Conservation (phyloP, 2,888 invertebrate genomes). For the Andrena praecox region DNA sequence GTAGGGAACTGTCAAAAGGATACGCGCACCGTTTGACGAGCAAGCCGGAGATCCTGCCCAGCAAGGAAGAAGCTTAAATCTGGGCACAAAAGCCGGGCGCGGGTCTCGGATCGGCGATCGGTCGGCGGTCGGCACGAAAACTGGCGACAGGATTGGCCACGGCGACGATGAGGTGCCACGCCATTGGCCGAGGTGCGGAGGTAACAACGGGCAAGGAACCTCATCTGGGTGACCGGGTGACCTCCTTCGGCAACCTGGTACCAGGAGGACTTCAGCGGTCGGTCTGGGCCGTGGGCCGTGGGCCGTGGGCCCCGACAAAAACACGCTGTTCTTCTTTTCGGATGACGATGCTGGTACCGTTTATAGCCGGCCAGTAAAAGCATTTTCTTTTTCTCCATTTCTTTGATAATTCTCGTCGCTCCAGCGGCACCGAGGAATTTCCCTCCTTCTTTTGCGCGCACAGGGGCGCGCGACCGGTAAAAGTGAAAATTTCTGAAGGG, state of each 20-base stretch:
- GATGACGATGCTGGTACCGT: slow-evolving; percentile 18
- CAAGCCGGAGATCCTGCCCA: slow-evolving; percentile 79
- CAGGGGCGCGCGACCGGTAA: slow-evolving; percentile 8
- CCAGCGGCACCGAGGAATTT: background rate
- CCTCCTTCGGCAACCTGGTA: slow-evolving; percentile 79
- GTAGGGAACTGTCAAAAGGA: slow-evolving; percentile 59
- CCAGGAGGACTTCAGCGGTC: slow-evolving; percentile 66
- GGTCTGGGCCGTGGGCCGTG: slow-evolving; percentile 20
- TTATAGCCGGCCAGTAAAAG: slow-evolving; percentile 31
- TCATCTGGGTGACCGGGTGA: slow-evolving; percentile 84
- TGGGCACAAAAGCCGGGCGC: slow-evolving; percentile 78
- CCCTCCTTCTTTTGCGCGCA: background rate
- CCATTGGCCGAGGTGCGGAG: slow-evolving; percentile 69
- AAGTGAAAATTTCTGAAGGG: slow-evolving; percentile 43
- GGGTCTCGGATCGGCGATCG: slow-evolving; percentile 72
- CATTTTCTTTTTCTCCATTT: slow-evolving; percentile 9
- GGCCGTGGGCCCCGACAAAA: slow-evolving; percentile 38
- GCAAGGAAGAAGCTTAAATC: slow-evolving; percentile 83
- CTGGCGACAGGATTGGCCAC: slow-evolving; percentile 78
- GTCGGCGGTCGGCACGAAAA: slow-evolving; percentile 72
- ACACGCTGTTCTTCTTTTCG: slow-evolving; percentile 48
- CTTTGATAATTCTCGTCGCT: slow-evolving; percentile 21
- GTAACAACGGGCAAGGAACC: slow-evolving; percentile 81
- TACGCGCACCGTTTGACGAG: slow-evolving; percentile 27
- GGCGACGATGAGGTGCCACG: slow-evolving; percentile 69